Evolutionary conservation across 2,888 invertebrate genomes (phyloP).

Genomic region (Ormyrus nitidulus): DNA sequence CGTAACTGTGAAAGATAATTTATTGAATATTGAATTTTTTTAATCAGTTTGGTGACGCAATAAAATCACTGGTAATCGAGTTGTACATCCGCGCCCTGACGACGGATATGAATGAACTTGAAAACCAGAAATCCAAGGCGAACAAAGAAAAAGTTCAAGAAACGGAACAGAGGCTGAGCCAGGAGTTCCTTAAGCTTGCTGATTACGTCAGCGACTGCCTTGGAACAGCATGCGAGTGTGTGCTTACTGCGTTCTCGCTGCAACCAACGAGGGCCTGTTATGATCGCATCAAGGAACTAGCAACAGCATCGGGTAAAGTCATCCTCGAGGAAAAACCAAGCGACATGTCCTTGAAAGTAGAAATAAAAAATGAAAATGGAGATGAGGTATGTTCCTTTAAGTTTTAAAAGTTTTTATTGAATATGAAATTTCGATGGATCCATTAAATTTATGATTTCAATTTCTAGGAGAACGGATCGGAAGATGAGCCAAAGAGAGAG

Average conservation of each 20-base stretch:
- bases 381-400: too few species aligned
- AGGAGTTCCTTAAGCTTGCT: constrained; percentile 81
- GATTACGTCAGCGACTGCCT: constrained; percentile 78
- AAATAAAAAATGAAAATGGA: too few species aligned
- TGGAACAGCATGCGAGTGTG: constrained; percentile 82
- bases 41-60: constrained; percentile 77
- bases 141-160: constrained; percentile 77
- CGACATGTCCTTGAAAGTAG: too few species aligned
- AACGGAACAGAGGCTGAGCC: constrained; percentile 78
- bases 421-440: too few species aligned
- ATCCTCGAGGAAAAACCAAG: constrained; percentile 60
- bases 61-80: constrained; percentile 83
- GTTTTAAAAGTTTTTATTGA: too few species aligned
- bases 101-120: constrained; percentile 86
- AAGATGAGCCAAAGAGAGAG: constrained; percentile 13
- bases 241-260: constrained; percentile 85
- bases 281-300: constrained; percentile 78
- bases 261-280: constrained; percentile 81
- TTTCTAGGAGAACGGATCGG: not conserved
- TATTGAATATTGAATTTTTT: not conserved
- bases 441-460: not conserved
- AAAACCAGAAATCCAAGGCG: constrained; percentile 80
- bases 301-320: constrained; percentile 76
- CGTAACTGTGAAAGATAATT: not conserved
- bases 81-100: constrained; percentile 85